These are phyloP conservation scores for Caerostris darwini DNA, from an alignment of 1,140 invertebrate species.

Conservation along the genomic window DNA sequence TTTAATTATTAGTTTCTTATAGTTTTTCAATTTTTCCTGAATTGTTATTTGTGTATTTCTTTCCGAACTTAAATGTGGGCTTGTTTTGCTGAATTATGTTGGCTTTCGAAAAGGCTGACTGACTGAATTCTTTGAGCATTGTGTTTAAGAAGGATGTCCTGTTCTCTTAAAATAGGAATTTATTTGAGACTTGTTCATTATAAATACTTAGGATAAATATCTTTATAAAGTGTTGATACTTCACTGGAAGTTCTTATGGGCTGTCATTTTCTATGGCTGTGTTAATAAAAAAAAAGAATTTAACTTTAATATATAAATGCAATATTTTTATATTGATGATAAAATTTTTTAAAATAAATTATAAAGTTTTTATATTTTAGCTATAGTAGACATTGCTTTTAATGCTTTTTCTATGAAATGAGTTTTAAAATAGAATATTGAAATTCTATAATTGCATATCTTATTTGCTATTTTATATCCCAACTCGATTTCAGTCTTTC, in stretches of 20 bases:
- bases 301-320: slow-evolving; percentile 57
- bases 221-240: slow-evolving; percentile 30
- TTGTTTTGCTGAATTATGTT: not conserved
- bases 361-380: slow-evolving; percentile 67
- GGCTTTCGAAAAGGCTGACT: not conserved
- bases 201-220: not conserved
- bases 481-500: too few species aligned
- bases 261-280: slow-evolving; percentile 25
- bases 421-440: slow-evolving; percentile 1
- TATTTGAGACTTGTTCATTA: not conserved
- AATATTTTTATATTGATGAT: slow-evolving; percentile 60
- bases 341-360: slow-evolving; percentile 32
- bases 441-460: slow-evolving; percentile 6
- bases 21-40: not conserved
- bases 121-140: not conserved
- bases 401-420: slow-evolving; percentile 62
- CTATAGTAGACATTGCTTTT: slow-evolving; percentile 43
- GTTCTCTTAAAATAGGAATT: not conserved
- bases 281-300: not conserved
- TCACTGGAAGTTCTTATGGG: not conserved
- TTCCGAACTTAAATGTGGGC: not conserved
- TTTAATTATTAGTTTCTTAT: too few species aligned
- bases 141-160: not conserved
- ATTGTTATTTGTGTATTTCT: not conserved
- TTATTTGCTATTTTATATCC: slow-evolving; percentile 33